Conservation (phyloP, 2,888 invertebrate genomes). For the Synergus umbraculus region DNA sequence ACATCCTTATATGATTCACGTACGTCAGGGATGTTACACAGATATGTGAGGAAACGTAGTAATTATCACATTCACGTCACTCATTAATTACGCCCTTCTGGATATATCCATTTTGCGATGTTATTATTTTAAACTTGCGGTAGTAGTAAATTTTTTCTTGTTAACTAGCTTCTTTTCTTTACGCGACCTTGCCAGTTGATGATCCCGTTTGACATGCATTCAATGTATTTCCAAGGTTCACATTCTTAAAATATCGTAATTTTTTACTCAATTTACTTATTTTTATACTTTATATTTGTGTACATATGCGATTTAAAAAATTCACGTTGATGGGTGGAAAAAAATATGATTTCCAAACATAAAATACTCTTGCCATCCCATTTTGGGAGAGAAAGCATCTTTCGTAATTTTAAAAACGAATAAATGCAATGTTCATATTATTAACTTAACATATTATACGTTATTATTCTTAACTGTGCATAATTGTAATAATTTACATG, state of each 20-base stretch:
- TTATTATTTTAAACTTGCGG: slow-evolving; percentile 24
- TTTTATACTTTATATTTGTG: not conserved
- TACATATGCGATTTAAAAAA: not conserved
- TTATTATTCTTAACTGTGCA: not conserved
- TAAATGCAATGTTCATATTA: not conserved
- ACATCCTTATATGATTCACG: slow-evolving; percentile 24
- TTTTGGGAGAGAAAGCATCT: slow-evolving; percentile 9
- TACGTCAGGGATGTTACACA: not conserved
- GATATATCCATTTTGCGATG: slow-evolving; percentile 4
- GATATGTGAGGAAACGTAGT: not conserved
- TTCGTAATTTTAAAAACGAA: not conserved
- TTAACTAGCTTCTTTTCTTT: slow-evolving; percentile 9
- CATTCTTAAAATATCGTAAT: slow-evolving; percentile 20
- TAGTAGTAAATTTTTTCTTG: slow-evolving; percentile 22
- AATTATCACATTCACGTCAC: slow-evolving; percentile 16
- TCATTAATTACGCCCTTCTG: slow-evolving; percentile 8
- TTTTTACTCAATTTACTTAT: not conserved
- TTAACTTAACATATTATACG: not conserved
- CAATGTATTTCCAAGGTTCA: slow-evolving; percentile 27
- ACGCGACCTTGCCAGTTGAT: slow-evolving; percentile 25
- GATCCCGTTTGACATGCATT: slow-evolving; percentile 29
- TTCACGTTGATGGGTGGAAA: not conserved
- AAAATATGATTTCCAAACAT: slow-evolving; percentile 1
- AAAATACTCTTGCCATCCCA: not conserved
- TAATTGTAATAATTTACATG: slow-evolving; percentile 32